Percentiles rank a stretch among this genome's conserved stretches.
Evolutionary conservation across 1,140 invertebrate species (phyloP).

Genomic region (Sarcophaga peregrina): DNA sequence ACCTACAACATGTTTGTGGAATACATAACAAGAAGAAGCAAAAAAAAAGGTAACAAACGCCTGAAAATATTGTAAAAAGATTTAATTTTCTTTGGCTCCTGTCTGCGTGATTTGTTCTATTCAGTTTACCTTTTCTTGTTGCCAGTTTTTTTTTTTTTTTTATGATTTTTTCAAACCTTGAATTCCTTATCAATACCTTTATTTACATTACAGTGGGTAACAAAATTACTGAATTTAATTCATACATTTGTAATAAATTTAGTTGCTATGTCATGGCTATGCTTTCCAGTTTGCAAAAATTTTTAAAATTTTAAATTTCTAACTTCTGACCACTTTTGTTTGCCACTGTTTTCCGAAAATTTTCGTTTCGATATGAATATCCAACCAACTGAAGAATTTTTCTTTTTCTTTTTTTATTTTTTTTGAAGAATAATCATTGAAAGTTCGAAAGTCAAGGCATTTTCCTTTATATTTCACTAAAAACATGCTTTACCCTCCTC

Average conservation of each 20-base stretch:
- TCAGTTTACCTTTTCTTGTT: neutral
- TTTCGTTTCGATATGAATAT: neutral
- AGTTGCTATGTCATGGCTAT: no score
- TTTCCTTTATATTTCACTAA: constrained; percentile 1
- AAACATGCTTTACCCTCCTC: neutral
- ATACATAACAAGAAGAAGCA: no score
- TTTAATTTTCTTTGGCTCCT: neutral
- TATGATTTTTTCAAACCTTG: neutral
- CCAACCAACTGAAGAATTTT: neutral
- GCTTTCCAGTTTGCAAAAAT: no score
- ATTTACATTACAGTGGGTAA: neutral
- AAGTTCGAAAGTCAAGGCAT: constrained; percentile 35
- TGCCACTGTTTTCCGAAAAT: neutral
- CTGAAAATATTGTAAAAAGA: constrained; percentile 9
- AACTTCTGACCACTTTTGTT: no score
- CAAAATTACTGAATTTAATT: neutral
- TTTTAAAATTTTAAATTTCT: no score
- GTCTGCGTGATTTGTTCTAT: constrained; percentile 14
- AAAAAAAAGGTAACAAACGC: neutral
- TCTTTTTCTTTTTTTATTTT: no score
- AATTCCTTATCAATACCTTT: neutral
- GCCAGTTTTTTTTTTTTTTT: neutral
- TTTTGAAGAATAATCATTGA: constrained; percentile 31
- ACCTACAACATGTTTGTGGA: neutral
- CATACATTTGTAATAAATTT: neutral